Evolutionary conservation across 92 coral and sea anemone species (phyloP).

Genomic region (Umimayanthus kanabou): DNA sequence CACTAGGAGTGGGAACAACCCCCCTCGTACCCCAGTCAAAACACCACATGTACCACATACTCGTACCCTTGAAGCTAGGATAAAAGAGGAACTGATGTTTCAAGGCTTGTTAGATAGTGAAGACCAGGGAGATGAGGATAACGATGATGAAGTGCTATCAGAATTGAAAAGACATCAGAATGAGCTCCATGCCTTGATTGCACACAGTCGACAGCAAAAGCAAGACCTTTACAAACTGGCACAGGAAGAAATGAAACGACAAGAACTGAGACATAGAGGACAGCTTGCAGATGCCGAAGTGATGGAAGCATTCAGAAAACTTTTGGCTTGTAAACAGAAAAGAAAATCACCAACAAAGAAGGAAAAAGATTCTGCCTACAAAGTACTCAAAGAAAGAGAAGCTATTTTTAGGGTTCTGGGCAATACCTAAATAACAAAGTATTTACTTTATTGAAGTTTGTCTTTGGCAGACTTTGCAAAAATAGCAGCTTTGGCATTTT

Average conservation of each 20-base stretch:
- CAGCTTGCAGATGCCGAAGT: constrained; percentile 95
- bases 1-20: constrained; percentile 72
- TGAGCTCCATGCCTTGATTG: constrained; percentile 83
- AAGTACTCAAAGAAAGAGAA: constrained; percentile 92
- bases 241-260: constrained; percentile 94
- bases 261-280: constrained; percentile 89
- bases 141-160: constrained; percentile 89
- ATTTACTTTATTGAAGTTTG: neutral
- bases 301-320: constrained; percentile 90
- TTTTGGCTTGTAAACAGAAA: constrained; percentile 86
- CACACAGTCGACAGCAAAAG: constrained; percentile 82
- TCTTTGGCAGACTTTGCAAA: neutral
- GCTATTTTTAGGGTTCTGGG: constrained; percentile 91
- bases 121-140: constrained; percentile 70
- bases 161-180: constrained; percentile 88
- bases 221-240: constrained; percentile 76
- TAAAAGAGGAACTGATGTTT: constrained; percentile 81
- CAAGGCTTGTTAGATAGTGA: constrained; percentile 90
- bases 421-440: constrained; percentile 36
- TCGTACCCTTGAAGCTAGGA: constrained; percentile 90
- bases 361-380: constrained; percentile 90
- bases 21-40: constrained; percentile 85
- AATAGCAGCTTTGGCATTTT: neutral
- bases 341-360: constrained; percentile 96
- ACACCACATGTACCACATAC: constrained; percentile 97